Percentiles rank a stretch among this genome's conserved stretches.
Conservation (phyloP, 2,797 vertebrate species). For the Scleropages formosus region DNA sequence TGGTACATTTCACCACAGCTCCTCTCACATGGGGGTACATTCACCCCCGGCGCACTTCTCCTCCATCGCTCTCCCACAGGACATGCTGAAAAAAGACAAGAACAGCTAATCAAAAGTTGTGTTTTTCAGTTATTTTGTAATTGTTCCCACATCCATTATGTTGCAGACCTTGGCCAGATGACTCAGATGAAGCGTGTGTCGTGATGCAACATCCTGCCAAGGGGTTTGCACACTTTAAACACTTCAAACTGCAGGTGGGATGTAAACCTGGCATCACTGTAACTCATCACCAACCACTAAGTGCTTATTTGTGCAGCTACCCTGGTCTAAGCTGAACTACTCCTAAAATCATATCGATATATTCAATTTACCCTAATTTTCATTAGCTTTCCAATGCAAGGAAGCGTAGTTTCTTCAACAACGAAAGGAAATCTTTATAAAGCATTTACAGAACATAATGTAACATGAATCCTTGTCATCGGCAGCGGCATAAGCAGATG, state of each 20-base stretch:
- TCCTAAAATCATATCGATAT: no score
- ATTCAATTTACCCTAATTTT: no score
- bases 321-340: no score
- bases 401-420: not conserved
- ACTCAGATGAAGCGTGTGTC: not conserved
- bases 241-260: not conserved
- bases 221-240: not conserved
- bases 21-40: conserved; percentile 64
- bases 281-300: not conserved
- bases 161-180: not conserved
- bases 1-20: conserved; percentile 70
- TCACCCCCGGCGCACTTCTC: conserved; percentile 31
- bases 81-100: conserved; percentile 62
- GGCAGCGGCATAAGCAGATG: not conserved
- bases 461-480: not conserved
- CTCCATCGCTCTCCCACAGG: conserved; percentile 75
- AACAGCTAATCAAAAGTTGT: not conserved
- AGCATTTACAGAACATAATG: not conserved
- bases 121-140: not conserved
- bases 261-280: not conserved
- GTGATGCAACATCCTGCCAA: not conserved
- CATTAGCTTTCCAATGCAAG: no score
- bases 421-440: not conserved
- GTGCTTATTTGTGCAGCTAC: no score
- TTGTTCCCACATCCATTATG: not conserved